These are phyloP conservation scores for Oreotragus oreotragus DNA, from an alignment of 2,113 vertebrate genomes.

Conservation along the genomic window DNA sequence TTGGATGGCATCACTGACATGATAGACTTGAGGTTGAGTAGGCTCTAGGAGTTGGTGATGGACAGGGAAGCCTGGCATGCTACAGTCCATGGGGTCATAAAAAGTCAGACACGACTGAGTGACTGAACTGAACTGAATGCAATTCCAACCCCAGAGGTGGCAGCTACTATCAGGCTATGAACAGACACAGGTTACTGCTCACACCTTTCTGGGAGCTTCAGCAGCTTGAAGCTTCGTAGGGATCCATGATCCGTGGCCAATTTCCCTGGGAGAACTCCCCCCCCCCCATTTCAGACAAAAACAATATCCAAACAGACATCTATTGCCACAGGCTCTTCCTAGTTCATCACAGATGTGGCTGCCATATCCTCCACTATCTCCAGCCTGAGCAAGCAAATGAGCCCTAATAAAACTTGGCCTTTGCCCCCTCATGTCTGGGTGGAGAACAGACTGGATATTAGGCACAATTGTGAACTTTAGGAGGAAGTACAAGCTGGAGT, in stretches of 20 bases:
- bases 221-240: neutral
- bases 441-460: neutral
- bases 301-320: neutral
- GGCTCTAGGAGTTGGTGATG: neutral
- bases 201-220: neutral
- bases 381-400: neutral
- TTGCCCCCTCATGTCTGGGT: neutral
- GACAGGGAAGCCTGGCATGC: neutral
- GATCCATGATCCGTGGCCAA: rapidly evolving
- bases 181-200: neutral
- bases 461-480: neutral
- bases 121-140: neutral
- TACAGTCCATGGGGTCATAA: neutral
- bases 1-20: neutral
- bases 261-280: neutral
- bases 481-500: neutral
- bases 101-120: neutral
- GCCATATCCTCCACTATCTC: neutral
- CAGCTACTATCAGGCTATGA: neutral
- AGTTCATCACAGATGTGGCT: neutral
- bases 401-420: neutral
- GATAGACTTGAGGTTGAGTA: neutral
- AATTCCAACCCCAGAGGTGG: neutral
- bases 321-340: neutral
- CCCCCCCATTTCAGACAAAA: neutral